A percentile compares a stretch with the other conserved stretches of the same genome.
These are phyloP conservation scores for Nautilus pompilius DNA, from an alignment of 1,140 invertebrate genomes.

Conservation along the genomic window DNA sequence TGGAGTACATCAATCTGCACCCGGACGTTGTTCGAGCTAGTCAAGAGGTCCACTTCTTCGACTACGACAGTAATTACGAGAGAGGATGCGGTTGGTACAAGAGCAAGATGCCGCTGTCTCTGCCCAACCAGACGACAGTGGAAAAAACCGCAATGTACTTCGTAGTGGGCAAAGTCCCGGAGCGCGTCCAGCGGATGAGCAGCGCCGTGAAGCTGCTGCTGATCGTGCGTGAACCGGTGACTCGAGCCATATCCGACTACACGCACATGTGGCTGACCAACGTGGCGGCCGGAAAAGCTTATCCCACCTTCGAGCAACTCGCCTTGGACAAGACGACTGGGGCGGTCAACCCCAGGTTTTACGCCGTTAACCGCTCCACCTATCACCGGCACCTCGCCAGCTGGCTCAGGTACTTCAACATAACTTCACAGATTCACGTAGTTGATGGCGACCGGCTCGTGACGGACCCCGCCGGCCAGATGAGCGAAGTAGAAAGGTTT, in stretches of 20 bases:
- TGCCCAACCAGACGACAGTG: constrained; percentile 42
- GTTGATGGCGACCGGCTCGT: constrained; percentile 83
- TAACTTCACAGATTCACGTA: constrained; percentile 73
- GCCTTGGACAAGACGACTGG: constrained; percentile 13
- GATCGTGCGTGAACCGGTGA: constrained; percentile 85
- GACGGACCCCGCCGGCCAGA: constrained; percentile 76
- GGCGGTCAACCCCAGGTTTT: constrained; percentile 8
- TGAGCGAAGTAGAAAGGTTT: constrained; percentile 78
- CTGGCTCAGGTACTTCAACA: constrained; percentile 76
- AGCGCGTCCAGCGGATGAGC: constrained; percentile 79
- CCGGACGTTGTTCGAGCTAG: constrained; percentile 32
- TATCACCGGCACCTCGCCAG: constrained; percentile 74
- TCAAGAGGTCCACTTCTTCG: constrained; percentile 47
- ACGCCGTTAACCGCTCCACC: constrained; percentile 74
- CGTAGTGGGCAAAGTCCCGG: constrained; percentile 66
- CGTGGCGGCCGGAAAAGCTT: constrained; percentile 4
- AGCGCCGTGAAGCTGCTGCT: constrained; percentile 78
- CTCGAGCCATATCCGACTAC: constrained; percentile 86
- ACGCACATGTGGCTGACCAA: constrained; percentile 60
- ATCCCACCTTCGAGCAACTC: constrained; percentile 20
- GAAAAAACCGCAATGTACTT: constrained; percentile 57
- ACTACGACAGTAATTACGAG: constrained; percentile 39
- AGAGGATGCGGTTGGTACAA: constrained; percentile 52
- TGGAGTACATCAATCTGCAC: constrained; percentile 47
- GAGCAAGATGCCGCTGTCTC: constrained; percentile 21